Base-by-base conservation (phyloP, 2,797 vertebrate genomes). In the Tamandua tetradactyla region DNA sequence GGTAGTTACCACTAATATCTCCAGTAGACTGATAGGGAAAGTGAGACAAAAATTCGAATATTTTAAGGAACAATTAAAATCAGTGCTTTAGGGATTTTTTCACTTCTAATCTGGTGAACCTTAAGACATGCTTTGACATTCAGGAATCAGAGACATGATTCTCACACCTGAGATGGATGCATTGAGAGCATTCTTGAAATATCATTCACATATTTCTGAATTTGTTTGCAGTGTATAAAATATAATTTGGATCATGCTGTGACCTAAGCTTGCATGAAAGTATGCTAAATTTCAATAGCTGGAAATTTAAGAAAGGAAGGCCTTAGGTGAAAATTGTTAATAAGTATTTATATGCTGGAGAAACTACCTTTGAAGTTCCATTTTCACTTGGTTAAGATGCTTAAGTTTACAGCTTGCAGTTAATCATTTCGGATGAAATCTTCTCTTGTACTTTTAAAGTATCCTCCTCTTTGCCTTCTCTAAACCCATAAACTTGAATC, bases 381-480 rank as follows among this genome's bases (percentile, higher is more conserved):
- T 87, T 93, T 57, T 83, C 42, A 47, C 30, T 69, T 75, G 30
- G 4, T 52, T 75, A 61, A 62, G 20, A n/a, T 23, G 59, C 66
- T 94, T 61, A 87, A 81, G 52, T 0, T 75, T 68, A 76, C 17
- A 11, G 7, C 1, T 59, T 71, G 4, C 72, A 61, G 59, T 91
- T 82, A 93, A 76, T 57, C 8, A 92, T 49, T 95, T 87, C 66
- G 30, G n/a, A 49, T 92, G 32, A 66, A 62, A 49, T 87, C 17
- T 93, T 35, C 69, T 68, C 18, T 64, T 89, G 27, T 2, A 61
- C 3, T 82, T 59, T 91, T 79, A 35, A 79, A 59, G 30, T 75
- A 55, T 32, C 59, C 4, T 64, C 2, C 32, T n/a, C 10, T 91
- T 90, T 92, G 20, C n/a, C 5, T 79, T 91, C 47, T 74, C 82